A percentile compares a stretch with the other conserved stretches of the same genome.
phyloP scores from a whole-genome alignment of 2,113 vertebrate genomes.

The Nibea coibor region DNA sequence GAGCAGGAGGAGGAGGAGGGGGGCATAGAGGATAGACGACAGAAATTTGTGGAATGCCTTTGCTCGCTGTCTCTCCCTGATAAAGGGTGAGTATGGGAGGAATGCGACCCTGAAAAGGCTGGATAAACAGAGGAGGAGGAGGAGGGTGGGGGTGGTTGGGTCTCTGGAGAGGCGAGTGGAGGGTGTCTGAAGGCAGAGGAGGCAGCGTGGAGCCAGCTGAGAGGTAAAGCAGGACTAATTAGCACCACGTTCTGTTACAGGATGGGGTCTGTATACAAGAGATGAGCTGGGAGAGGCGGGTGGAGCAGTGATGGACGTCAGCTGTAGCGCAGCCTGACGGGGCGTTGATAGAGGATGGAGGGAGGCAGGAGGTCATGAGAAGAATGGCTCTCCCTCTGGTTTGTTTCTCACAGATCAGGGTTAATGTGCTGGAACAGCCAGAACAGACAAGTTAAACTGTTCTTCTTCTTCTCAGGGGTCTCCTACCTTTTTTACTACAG shows the following conservation, averaged over 20 bases:
- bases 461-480: not conserved
- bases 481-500: not conserved
- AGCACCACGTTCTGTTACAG: conserved; percentile 40
- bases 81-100: conserved; percentile 78
- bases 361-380: conserved; percentile 69
- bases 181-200: conserved; percentile 33
- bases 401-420: conserved; percentile 57
- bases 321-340: conserved; percentile 56
- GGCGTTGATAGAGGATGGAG: conserved; percentile 33
- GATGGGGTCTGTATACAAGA: conserved; percentile 33
- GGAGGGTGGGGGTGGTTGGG: conserved; percentile 6
- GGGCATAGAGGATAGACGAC: conserved; percentile 38
- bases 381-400: conserved; percentile 49
- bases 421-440: conserved; percentile 58
- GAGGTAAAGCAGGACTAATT: conserved; percentile 48
- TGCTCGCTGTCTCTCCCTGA: conserved; percentile 67
- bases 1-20: not conserved
- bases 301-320: conserved; percentile 54
- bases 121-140: conserved; percentile 73
- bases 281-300: conserved; percentile 22
- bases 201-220: conserved; percentile 38
- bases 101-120: conserved; percentile 82
- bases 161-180: conserved; percentile 8
- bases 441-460: conserved; percentile 24
- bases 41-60: conserved; percentile 75